A percentile compares a stretch with the other conserved stretches of the same genome.
These are phyloP conservation scores for Ptilodon capucinus DNA, from an alignment of 2,888 invertebrate genomes.

Conservation along the genomic window DNA sequence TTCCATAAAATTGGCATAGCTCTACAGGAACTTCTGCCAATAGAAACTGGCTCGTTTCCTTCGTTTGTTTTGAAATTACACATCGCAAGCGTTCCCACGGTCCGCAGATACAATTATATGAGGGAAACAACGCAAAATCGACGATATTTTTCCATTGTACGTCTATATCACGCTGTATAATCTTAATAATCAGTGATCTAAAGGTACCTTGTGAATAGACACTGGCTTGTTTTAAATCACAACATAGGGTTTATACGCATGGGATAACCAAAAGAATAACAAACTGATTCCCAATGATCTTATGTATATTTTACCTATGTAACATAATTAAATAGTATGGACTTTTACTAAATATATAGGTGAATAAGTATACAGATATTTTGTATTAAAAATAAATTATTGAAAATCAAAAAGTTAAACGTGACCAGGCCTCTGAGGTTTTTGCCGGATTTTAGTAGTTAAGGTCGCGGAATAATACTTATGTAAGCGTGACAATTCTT, in stretches of 20 bases:
- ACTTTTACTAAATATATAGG: no score
- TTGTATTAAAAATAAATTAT: no score
- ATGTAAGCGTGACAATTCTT: no score
- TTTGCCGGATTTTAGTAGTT: no score
- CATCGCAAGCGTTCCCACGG: conserved; percentile 28
- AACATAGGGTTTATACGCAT: not conserved
- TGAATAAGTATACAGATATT: no score
- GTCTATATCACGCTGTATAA: not conserved
- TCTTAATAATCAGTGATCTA: not conserved
- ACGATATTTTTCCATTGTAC: not conserved
- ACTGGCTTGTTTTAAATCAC: not conserved
- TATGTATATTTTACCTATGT: no score
- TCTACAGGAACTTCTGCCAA: conserved; percentile 22
- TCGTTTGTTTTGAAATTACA: conserved; percentile 43
- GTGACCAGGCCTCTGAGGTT: no score
- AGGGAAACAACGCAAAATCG: conserved; percentile 11
- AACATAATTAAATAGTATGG: no score
- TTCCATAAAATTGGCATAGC: conserved; percentile 19
- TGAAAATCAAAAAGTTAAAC: no score
- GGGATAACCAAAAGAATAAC: no score
- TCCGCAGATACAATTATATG: conserved; percentile 2
- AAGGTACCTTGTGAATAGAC: not conserved
- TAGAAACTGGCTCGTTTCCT: conserved; percentile 37
- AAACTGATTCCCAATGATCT: no score
- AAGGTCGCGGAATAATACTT: no score